Percentiles rank a stretch among this genome's conserved stretches.
Evolutionary conservation across 2,797 vertebrate genomes (phyloP).

Genomic region (Margarornis squamiger): DNA sequence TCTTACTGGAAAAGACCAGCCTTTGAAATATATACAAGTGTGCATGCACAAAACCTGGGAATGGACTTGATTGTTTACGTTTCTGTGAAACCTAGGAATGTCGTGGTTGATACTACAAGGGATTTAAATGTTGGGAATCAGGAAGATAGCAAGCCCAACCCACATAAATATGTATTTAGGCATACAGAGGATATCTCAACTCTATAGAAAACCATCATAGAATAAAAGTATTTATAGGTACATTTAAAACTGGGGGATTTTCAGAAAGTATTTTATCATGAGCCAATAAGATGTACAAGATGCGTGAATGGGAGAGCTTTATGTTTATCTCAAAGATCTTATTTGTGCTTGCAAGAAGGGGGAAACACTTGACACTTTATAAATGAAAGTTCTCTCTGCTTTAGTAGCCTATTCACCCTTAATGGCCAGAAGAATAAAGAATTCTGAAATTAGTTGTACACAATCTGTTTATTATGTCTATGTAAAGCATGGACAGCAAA

Average conservation of each 20-base stretch:
- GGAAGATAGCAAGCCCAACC: background rate
- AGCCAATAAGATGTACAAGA: background rate
- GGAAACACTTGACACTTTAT: background rate
- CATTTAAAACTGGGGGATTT: background rate
- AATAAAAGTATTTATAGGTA: background rate
- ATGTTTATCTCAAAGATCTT: background rate
- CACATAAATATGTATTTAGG: background rate
- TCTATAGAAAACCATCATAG: background rate
- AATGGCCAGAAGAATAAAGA: background rate
- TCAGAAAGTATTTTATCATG: background rate
- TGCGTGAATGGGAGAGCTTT: background rate
- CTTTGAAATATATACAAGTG: background rate
- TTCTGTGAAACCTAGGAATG: background rate
- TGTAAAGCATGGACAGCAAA: background rate
- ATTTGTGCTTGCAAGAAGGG: background rate
- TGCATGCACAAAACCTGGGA: background rate
- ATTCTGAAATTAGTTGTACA: background rate
- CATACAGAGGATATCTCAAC: background rate
- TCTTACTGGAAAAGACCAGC: background rate
- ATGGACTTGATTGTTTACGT: background rate
- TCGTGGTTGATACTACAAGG: background rate
- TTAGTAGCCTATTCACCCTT: background rate
- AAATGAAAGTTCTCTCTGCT: background rate
- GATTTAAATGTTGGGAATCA: background rate
- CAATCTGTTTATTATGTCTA: fast-evolving